These are phyloP conservation scores for Eublepharis macularius DNA, from an alignment of 2,113 vertebrate species.

Conservation along the genomic window DNA sequence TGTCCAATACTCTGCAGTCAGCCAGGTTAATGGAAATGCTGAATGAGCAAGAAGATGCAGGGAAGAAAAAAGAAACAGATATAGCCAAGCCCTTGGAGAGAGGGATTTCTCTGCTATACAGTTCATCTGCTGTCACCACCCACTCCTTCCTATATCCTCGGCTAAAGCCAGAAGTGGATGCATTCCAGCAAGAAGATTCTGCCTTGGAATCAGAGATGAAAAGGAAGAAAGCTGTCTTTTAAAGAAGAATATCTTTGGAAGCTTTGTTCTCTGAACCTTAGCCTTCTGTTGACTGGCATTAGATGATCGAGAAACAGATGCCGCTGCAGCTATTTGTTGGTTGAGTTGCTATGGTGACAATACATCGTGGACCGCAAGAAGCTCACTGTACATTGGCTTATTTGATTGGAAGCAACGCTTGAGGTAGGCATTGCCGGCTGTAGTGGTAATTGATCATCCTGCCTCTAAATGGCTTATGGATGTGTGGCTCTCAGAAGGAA, in stretches of 20 bases:
- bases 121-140: slow-evolving; percentile 11
- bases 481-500: slow-evolving; percentile 40
- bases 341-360: slow-evolving; percentile 89
- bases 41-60: too few species aligned
- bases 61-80: too few species aligned
- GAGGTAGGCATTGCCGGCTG: slow-evolving; percentile 75
- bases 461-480: slow-evolving; percentile 46
- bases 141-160: not conserved
- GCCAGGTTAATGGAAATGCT: too few species aligned
- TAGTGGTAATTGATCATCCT: slow-evolving; percentile 73
- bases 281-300: slow-evolving; percentile 71
- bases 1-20: too few species aligned
- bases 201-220: slow-evolving; percentile 41
- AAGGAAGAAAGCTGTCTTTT: slow-evolving; percentile 58
- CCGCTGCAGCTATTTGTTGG: slow-evolving; percentile 87
- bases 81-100: too few species aligned
- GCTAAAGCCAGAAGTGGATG: slow-evolving; percentile 37
- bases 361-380: slow-evolving; percentile 72
- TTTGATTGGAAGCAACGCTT: slow-evolving; percentile 74
- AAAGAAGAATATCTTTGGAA: slow-evolving; percentile 66
- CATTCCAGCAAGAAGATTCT: slow-evolving; percentile 18
- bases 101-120: not conserved
- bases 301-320: slow-evolving; percentile 74
- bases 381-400: slow-evolving; percentile 71
- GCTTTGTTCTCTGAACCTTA: slow-evolving; percentile 70